These are phyloP conservation scores for Molorchus minor DNA, from an alignment of 2,888 invertebrate species.

Conservation along the genomic window DNA sequence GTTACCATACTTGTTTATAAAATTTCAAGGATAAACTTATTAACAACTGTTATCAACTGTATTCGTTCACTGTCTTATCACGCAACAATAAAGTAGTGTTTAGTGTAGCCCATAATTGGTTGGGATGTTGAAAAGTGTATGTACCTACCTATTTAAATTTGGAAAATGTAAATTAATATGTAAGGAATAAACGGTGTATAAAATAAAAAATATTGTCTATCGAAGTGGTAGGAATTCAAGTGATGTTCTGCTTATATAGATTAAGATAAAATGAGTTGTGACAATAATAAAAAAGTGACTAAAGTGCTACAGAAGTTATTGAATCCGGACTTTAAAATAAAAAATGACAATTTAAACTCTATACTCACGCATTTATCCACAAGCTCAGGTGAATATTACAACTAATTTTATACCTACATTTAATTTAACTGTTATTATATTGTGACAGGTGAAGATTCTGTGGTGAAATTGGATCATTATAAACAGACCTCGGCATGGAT, in stretches of 20 bases:
- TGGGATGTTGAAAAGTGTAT: too few relatives aligned
- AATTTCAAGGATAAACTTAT: too few relatives aligned
- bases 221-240: too few relatives aligned
- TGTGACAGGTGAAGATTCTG: slow-evolving; percentile 4
- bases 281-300: slow-evolving; percentile 65
- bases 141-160: too few relatives aligned
- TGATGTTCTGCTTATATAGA: slow-evolving; percentile 14
- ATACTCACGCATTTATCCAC: slow-evolving; percentile 70
- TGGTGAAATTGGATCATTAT: background rate
- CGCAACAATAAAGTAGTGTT: too few relatives aligned
- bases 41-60: too few relatives aligned
- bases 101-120: too few relatives aligned
- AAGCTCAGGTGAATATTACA: slow-evolving; percentile 62
- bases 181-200: too few relatives aligned
- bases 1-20: too few relatives aligned
- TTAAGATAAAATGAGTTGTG: slow-evolving; percentile 19
- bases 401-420: background rate
- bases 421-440: background rate
- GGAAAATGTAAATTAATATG: too few relatives aligned
- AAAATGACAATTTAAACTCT: slow-evolving; percentile 72
- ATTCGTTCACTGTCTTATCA: too few relatives aligned
- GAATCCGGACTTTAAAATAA: slow-evolving; percentile 67
- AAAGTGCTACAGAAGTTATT: slow-evolving; percentile 68
- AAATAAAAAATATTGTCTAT: too few relatives aligned
- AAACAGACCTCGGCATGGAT: slow-evolving; percentile 63